A percentile compares a stretch with the other conserved stretches of the same genome.
phyloP scores from a whole-genome alignment of 2,797 vertebrate genomes.

The Xenentodon cancila region DNA sequence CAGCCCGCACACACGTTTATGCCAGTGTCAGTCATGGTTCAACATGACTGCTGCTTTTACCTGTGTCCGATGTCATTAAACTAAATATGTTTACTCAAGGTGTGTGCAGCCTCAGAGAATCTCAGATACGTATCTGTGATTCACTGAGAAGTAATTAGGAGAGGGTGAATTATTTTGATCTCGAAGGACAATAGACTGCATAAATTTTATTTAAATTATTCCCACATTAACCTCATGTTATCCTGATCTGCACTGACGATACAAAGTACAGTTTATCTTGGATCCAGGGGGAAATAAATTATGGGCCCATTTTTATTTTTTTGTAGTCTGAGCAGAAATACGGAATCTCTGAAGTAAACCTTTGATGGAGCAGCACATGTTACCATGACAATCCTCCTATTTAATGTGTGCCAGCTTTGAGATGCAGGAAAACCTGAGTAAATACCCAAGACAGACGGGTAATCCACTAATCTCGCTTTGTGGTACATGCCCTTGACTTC shows the following conservation, averaged over 20 bases:
- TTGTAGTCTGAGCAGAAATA: neutral
- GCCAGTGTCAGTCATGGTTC: too few species aligned
- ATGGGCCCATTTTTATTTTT: neutral
- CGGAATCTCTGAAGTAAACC: conserved; percentile 1
- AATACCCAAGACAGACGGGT: neutral
- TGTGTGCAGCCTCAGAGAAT: too few species aligned
- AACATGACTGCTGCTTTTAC: too few species aligned
- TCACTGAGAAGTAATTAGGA: conserved; percentile 26
- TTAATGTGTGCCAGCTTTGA: neutral
- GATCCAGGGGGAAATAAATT: conserved; percentile 4
- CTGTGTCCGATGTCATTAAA: too few species aligned
- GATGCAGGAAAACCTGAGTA: conserved; percentile 1
- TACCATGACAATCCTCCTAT: neutral
- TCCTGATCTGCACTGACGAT: conserved; percentile 13
- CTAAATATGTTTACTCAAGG: too few species aligned
- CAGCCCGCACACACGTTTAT: too few species aligned
- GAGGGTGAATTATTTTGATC: conserved; percentile 28
- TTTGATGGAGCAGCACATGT: neutral
- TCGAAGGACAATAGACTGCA: conserved; percentile 16
- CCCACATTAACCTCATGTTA: conserved; percentile 20
- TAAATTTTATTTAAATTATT: conserved; percentile 27
- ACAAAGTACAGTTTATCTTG: conserved; percentile 4
- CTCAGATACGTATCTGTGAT: conserved; percentile 5
- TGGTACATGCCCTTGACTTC: neutral
- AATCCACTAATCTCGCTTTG: neutral